Evolutionary conservation across 2,113 vertebrate species (phyloP).

Genomic region (Notiomystis cincta): DNA sequence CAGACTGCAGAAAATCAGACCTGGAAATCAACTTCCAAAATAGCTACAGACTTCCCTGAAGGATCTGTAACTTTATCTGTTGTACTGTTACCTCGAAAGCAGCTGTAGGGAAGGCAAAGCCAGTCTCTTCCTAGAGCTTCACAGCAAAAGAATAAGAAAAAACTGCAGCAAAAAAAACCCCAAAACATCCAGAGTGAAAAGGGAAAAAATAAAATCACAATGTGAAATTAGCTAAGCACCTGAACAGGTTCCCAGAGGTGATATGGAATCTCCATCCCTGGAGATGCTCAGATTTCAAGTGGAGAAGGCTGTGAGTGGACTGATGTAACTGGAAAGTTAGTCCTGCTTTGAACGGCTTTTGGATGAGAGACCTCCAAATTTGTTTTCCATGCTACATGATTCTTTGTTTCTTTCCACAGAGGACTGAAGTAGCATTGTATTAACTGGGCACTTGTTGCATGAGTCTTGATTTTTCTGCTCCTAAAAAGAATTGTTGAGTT

Average conservation of each 20-base stretch:
- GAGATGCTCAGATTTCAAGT: background rate
- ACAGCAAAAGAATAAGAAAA: background rate
- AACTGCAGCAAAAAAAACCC: background rate
- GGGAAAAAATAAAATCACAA: background rate
- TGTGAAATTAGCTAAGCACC: background rate
- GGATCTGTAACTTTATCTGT: background rate
- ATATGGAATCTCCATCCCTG: background rate
- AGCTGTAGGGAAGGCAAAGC: background rate
- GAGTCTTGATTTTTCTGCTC: background rate
- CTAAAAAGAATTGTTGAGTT: background rate
- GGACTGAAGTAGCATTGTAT: background rate
- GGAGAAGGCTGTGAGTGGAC: background rate
- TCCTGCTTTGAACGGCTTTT: background rate
- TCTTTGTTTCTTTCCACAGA: background rate
- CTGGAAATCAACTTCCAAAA: background rate
- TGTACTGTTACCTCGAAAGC: background rate
- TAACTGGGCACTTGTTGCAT: background rate
- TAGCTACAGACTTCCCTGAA: background rate
- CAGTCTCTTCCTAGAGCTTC: background rate
- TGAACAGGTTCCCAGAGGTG: background rate
- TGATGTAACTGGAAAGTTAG: background rate
- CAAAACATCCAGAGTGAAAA: background rate
- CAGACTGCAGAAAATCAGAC: background rate
- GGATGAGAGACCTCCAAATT: background rate
- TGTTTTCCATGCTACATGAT: background rate